Percentiles rank a stretch among this genome's conserved stretches.
These are phyloP conservation scores for Papilio gigon DNA, from an alignment of 2,888 invertebrate species.

Conservation along the genomic window DNA sequence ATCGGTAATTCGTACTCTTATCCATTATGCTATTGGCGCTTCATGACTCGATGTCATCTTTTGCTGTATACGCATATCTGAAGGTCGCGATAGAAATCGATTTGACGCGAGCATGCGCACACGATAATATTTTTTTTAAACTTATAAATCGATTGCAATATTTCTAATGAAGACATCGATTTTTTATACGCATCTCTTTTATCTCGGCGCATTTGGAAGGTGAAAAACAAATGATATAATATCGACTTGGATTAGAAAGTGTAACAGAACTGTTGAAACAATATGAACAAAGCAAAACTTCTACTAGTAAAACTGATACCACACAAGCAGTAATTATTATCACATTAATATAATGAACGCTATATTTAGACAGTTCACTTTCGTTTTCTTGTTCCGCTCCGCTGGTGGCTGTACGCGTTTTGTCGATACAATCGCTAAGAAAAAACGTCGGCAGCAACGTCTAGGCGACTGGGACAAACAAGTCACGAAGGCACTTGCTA, in stretches of 20 bases:
- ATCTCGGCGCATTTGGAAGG: too few relatives aligned
- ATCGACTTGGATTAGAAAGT: too few relatives aligned
- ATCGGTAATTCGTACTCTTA: too few relatives aligned
- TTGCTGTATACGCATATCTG: neutral
- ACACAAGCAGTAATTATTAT: neutral
- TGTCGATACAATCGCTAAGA: constrained; percentile 24
- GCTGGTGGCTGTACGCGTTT: constrained; percentile 22
- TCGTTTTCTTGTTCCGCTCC: constrained; percentile 23
- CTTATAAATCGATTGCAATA: neutral
- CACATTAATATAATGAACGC: neutral
- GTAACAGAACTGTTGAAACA: too few relatives aligned
- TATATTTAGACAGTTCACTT: constrained; percentile 28
- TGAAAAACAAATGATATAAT: too few relatives aligned
- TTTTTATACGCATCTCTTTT: neutral
- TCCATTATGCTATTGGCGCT: too few relatives aligned
- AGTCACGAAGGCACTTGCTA: constrained; percentile 4
- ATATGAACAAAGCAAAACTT: too few relatives aligned
- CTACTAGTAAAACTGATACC: too few relatives aligned
- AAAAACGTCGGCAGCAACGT: neutral
- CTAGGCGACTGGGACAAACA: neutral
- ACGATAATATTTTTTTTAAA: neutral
- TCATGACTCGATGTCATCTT: neutral
- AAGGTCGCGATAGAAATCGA: neutral
- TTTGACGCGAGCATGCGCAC: constrained; percentile 3
- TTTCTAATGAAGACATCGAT: neutral